Evolutionary conservation across 2,888 invertebrate species (phyloP).

Genomic region (Trichogramma dendrolimi): DNA sequence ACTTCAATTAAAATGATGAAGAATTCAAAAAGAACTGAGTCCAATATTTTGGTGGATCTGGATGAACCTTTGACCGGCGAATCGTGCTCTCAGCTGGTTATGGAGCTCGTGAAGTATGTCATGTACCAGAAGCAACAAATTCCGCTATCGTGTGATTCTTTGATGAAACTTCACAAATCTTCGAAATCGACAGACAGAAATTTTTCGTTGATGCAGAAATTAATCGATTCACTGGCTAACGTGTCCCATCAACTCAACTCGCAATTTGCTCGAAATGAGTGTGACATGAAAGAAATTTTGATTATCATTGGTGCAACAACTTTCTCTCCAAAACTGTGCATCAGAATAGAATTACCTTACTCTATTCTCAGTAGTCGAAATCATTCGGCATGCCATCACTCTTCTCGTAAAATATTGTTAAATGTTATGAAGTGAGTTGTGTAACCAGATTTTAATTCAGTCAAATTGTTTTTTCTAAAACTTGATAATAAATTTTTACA

Average conservation of each 20-base stretch:
- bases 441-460: conserved; percentile 3
- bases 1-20: conserved; percentile 33
- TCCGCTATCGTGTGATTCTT: conserved; percentile 48
- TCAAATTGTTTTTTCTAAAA: not conserved
- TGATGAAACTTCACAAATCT: conserved; percentile 39
- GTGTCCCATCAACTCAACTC: conserved; percentile 40
- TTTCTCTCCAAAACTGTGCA: conserved; percentile 45
- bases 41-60: conserved; percentile 41
- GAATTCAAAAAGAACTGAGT: conserved; percentile 33
- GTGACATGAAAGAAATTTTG: conserved; percentile 45
- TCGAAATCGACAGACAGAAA: conserved; percentile 42
- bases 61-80: conserved; percentile 49
- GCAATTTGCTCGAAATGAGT: conserved; percentile 38
- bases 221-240: conserved; percentile 36
- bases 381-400: conserved; percentile 45
- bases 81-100: conserved; percentile 47
- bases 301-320: conserved; percentile 49
- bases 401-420: conserved; percentile 45
- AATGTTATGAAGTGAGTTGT: conserved; percentile 47
- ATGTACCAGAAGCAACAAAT: conserved; percentile 52
- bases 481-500: conserved; percentile 31
- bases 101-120: conserved; percentile 50
- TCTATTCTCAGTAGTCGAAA: conserved; percentile 40
- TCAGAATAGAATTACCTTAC: conserved; percentile 42
- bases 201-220: conserved; percentile 34